Conservation (phyloP, 2,797 vertebrate species). For the Aldrovandia affinis region DNA sequence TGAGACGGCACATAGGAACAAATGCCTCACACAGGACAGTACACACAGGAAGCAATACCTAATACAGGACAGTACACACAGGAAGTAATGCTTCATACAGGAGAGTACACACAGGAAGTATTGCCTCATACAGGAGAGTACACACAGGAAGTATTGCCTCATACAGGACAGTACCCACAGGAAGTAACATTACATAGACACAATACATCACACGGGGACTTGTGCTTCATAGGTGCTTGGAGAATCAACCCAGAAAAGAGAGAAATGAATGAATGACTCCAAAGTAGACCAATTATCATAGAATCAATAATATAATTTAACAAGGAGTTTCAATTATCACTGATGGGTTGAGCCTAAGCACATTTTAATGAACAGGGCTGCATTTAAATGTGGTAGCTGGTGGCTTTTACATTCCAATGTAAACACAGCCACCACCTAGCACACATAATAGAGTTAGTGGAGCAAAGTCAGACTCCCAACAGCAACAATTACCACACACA, state of each 20-base stretch:
- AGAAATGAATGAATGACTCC: not conserved
- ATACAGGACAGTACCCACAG: not conserved
- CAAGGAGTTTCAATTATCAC: conserved; percentile 6
- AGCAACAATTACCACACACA: not conserved
- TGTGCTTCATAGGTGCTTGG: not conserved
- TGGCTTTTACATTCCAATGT: not conserved
- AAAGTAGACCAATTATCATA: not conserved
- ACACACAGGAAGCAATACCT: not conserved
- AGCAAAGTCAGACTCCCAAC: not conserved
- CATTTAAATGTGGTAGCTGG: conserved; percentile 5
- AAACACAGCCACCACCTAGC: not conserved
- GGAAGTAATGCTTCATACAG: too few relatives aligned
- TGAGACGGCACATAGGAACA: not conserved
- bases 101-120: too few relatives aligned
- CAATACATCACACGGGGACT: not conserved
- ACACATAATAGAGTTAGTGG: not conserved
- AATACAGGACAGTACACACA: not conserved
- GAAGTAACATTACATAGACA: not conserved
- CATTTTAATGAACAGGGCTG: not conserved
- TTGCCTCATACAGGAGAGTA: not conserved
- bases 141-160: not conserved
- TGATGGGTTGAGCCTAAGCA: not conserved
- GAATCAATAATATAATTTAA: conserved; percentile 5
- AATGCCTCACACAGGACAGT: not conserved
- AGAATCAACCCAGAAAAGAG: not conserved